Evolutionary conservation across 1,140 invertebrate species (phyloP).

Genomic region (Oreohelix idahoensis): DNA sequence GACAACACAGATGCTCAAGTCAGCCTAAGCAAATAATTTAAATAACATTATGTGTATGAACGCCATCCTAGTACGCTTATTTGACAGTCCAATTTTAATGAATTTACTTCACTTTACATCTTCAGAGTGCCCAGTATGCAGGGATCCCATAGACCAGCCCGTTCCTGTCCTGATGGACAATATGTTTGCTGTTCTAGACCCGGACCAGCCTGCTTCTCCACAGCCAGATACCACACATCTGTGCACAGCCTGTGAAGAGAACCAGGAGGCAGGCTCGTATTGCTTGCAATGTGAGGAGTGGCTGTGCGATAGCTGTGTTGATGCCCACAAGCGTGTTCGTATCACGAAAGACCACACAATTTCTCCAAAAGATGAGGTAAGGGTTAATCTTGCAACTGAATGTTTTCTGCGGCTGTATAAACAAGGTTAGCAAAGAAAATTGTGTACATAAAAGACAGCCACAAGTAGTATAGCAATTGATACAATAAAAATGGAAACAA

Average conservation of each 20-base stretch:
- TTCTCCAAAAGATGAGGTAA: constrained; percentile 83
- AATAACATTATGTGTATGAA: too few species aligned
- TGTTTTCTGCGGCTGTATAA: neutral
- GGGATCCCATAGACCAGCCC: constrained; percentile 76
- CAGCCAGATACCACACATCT: constrained; percentile 69
- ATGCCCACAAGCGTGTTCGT: constrained; percentile 82
- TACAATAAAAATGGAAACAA: too few species aligned
- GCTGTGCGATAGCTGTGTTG: constrained; percentile 90
- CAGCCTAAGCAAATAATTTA: too few species aligned
- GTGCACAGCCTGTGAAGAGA: constrained; percentile 89
- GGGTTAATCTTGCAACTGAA: neutral
- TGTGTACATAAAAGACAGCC: too few species aligned
- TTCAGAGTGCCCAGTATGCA: constrained; percentile 77
- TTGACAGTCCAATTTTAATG: too few species aligned
- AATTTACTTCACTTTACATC: too few species aligned
- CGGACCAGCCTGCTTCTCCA: constrained; percentile 57
- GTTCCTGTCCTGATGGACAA: constrained; percentile 82
- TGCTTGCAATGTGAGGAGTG: constrained; percentile 91
- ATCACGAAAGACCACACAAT: constrained; percentile 94
- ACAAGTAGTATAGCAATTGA: too few species aligned
- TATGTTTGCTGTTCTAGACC: constrained; percentile 80
- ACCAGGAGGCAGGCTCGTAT: constrained; percentile 85
- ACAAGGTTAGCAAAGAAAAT: too few species aligned
- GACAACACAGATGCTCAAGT: too few species aligned
- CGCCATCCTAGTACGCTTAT: too few species aligned